These are phyloP conservation scores for Stercorarius parasiticus DNA, from an alignment of 2,113 vertebrate genomes.

Conservation along the genomic window DNA sequence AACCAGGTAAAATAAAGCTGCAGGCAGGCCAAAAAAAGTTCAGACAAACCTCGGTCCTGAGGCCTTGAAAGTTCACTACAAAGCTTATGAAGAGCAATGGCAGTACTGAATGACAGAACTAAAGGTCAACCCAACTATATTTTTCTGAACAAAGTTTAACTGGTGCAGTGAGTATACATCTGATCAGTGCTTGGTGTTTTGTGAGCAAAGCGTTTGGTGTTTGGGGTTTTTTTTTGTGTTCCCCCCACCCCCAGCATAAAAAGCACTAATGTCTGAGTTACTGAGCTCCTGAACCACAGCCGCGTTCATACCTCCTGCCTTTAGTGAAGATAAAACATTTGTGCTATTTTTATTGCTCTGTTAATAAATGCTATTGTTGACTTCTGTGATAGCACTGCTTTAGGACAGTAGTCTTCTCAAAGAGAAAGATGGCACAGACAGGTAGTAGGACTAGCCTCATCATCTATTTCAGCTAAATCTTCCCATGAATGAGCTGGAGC, in stretches of 20 bases:
- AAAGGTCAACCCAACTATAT: neutral
- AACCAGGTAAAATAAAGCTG: neutral
- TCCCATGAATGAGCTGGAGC: neutral
- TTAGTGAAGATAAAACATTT: neutral
- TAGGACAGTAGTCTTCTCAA: neutral
- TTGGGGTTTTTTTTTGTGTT: neutral
- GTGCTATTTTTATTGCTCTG: neutral
- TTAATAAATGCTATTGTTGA: neutral
- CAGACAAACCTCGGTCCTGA: fast-evolving
- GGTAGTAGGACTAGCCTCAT: neutral
- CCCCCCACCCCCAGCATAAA: neutral
- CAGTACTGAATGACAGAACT: neutral
- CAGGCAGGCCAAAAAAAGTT: neutral
- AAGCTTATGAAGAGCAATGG: neutral
- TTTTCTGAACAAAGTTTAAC: neutral
- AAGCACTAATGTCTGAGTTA: neutral
- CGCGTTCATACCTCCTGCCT: neutral
- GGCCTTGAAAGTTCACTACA: neutral
- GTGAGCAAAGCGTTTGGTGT: neutral
- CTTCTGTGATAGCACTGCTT: neutral
- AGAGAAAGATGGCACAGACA: neutral
- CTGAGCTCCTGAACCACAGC: neutral
- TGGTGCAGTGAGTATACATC: neutral
- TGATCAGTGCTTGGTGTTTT: neutral
- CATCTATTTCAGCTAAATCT: neutral